phyloP scores from a whole-genome alignment of 1,140 invertebrate species.

The Elymnias hypermnestra region DNA sequence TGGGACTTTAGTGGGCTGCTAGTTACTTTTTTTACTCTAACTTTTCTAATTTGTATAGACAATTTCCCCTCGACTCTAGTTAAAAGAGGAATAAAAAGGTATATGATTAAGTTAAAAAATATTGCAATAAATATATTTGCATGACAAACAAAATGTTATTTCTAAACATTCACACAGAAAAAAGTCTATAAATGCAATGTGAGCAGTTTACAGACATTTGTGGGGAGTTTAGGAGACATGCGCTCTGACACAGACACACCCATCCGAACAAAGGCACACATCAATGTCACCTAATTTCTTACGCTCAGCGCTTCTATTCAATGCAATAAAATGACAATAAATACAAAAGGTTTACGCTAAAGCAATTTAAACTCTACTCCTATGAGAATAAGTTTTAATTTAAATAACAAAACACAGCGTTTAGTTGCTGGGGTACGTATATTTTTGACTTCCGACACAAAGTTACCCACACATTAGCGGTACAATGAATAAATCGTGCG shows the following conservation, averaged over 20 bases:
- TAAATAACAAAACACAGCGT: constrained; percentile 6
- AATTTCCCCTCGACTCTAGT: too few relatives aligned
- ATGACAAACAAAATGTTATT: constrained; percentile 13
- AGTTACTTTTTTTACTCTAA: too few relatives aligned
- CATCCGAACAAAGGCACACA: constrained; percentile 36
- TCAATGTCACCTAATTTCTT: constrained; percentile 65
- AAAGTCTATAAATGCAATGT: constrained; percentile 5
- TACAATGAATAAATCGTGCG: constrained; percentile 43
- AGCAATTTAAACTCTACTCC: too few relatives aligned
- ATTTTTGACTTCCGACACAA: constrained; percentile 60
- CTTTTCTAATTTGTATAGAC: too few relatives aligned
- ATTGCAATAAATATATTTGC: too few relatives aligned
- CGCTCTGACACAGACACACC: constrained; percentile 41
- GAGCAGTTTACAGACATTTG: constrained; percentile 18
- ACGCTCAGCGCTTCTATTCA: constrained; percentile 53
- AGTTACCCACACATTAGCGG: constrained; percentile 66
- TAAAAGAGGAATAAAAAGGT: too few relatives aligned
- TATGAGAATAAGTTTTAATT: constrained; percentile 18
- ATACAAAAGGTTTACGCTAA: too few relatives aligned
- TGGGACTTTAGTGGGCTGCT: too few relatives aligned
- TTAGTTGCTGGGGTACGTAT: constrained; percentile 30
- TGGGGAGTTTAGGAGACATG: constrained; percentile 28
- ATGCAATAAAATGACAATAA: constrained; percentile 29
- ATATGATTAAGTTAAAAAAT: too few relatives aligned
- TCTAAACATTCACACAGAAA: constrained; percentile 13